These are phyloP conservation scores for Tachysurus vachellii DNA, from an alignment of 2,113 vertebrate species.

Conservation along the genomic window DNA sequence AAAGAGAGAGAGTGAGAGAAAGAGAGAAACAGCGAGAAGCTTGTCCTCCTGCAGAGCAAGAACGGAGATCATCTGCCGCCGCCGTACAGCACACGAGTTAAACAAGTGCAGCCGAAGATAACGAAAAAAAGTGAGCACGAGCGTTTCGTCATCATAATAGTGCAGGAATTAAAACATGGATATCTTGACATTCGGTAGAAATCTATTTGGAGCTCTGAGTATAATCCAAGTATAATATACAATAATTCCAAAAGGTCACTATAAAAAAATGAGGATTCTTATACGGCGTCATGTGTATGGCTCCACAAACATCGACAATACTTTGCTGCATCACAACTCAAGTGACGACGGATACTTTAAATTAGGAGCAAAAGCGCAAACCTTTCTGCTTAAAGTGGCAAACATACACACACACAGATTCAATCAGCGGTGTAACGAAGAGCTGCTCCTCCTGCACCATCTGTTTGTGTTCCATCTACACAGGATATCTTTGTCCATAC, in stretches of 20 bases:
- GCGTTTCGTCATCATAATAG: neutral
- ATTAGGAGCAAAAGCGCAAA: constrained; percentile 22
- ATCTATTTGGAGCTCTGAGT: neutral
- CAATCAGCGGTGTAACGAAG: constrained; percentile 32
- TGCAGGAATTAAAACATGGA: neutral
- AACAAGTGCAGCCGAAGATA: constrained; percentile 35
- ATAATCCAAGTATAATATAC: neutral
- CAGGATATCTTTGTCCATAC: constrained; percentile 68
- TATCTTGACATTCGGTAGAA: neutral
- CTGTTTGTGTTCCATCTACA: constrained; percentile 48
- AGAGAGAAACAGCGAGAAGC: constrained; percentile 37
- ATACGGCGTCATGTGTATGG: no score
- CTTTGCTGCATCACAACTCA: constrained; percentile 13
- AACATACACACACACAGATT: constrained; percentile 38
- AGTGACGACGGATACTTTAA: neutral
- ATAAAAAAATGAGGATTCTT: neutral
- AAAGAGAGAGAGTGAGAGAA: constrained; percentile 31
- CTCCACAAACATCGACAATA: neutral
- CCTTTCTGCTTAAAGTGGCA: constrained; percentile 15
- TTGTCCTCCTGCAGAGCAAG: constrained; percentile 37
- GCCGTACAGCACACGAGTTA: constrained; percentile 27
- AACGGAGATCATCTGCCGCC: constrained; percentile 12
- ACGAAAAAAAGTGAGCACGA: constrained; percentile 4
- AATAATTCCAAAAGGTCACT: neutral
- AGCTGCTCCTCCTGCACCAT: constrained; percentile 28